Base-by-base conservation (phyloP, 2,113 vertebrate genomes). In the Microtus ochrogaster region DNA sequence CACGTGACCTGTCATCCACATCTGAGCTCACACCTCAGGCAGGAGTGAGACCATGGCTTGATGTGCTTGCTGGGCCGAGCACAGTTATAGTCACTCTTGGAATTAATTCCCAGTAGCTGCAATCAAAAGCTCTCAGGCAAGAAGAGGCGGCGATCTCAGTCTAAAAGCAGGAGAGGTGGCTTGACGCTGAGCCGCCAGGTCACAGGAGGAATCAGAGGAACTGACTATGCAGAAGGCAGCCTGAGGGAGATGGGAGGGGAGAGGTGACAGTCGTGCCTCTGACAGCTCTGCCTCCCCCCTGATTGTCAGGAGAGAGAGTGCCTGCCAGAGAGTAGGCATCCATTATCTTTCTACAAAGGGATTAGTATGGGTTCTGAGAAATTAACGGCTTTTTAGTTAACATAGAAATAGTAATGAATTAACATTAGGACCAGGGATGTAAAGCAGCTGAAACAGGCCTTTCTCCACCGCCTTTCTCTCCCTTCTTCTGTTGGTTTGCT, bases 291-390 rank as follows among this genome's bases (percentile, higher is more conserved):
- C 97, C 77, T 98, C 95, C 83, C 95, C 98, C 98, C 96, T 98
- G 97, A 98, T 98, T 98, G 98, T 98, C 97, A 96, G 98, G 97
- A 97, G 97, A 95, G 98, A 97, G 4, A 44, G 41, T 44, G 98
- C 93, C 95, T 58, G 17, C 55, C 97, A 72, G 97, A 98, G 98
- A 98, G 98, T 97, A 96, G 96, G 93, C 97, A 82, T 91, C 98
- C 98, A 99, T 99, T 99, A 98, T 98, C 98, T 95, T 98, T 97
- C 74, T 98, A 98, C 98, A 98, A 98, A 98, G 97, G 98, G 97
- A 98, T 98, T 98, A 97, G 98, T 97, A 98, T 98, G 97, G 97
- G 92, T 98, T 98, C 98, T 97, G 98, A 98, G 97, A 99, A 98
- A 98, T 98, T 98, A 99, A 98, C 98, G 98, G 98, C 97, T 98